phyloP scores from a whole-genome alignment of 2,888 invertebrate genomes.

The Siphonodentalium dalli region DNA sequence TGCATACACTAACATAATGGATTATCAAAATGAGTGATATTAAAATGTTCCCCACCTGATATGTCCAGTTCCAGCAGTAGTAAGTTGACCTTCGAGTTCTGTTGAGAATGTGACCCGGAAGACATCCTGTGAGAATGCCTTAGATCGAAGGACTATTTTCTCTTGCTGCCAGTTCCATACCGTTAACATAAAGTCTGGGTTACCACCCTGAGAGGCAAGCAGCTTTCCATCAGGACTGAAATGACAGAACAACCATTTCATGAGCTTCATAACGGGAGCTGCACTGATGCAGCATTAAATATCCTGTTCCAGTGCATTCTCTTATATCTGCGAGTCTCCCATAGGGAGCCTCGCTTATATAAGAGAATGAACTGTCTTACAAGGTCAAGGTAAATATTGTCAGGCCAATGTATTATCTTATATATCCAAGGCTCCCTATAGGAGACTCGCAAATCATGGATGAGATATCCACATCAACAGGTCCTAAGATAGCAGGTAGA shows the following conservation, averaged over 20 bases:
- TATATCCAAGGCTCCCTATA: too few species aligned
- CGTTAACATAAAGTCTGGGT: slow-evolving; percentile 86
- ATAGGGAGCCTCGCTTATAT: too few species aligned
- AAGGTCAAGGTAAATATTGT: too few species aligned
- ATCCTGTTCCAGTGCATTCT: too few species aligned
- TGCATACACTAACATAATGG: neutral
- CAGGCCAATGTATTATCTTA: too few species aligned
- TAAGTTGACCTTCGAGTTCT: slow-evolving; percentile 79
- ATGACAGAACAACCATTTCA: slow-evolving; percentile 24
- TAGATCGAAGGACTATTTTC: slow-evolving; percentile 78
- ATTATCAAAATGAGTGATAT: neutral
- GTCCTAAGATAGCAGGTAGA: too few species aligned
- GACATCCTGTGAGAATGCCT: slow-evolving; percentile 84
- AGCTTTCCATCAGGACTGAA: slow-evolving; percentile 80
- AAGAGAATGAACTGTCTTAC: too few species aligned
- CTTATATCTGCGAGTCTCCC: too few species aligned
- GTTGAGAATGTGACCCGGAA: slow-evolving; percentile 82
- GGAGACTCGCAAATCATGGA: too few species aligned
- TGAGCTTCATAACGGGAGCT: too few species aligned
- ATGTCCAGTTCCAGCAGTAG: slow-evolving; percentile 75
- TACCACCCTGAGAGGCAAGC: slow-evolving; percentile 82
- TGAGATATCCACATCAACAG: too few species aligned
- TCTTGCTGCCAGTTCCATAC: slow-evolving; percentile 87
- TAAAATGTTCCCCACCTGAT: slow-evolving; percentile 51
- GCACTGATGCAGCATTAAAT: too few species aligned